Evolutionary conservation across 2,888 invertebrate genomes (phyloP), one percentile per base, ranked within the genome.

Genomic region (Neoscelio sp.): DNA sequence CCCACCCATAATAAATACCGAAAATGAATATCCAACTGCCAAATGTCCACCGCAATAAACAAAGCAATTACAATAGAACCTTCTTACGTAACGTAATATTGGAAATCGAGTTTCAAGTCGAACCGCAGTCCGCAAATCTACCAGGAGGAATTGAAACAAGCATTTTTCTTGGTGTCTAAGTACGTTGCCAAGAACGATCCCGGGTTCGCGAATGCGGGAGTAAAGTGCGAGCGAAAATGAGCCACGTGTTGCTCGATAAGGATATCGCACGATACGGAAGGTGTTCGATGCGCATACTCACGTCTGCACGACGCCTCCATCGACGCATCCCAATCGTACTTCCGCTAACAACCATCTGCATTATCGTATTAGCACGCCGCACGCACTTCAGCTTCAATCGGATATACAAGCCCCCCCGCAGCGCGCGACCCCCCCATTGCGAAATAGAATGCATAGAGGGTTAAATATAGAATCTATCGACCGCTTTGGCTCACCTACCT

Each of bases 401-500:
- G 67, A 65, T 46, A 38, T 33, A 17, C 12, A 48, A 58, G 65
- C 40, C 35, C 54, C 60, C 15, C 38, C 54, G 44, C 28, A 54
- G 52, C 28, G 52, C 28, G 68, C 71, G 62, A 58, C 52, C 33
- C 48, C 44, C 74, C 81, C 54, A 56, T 67, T 77, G 79, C 74
- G 71, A 80, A 82, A 81, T 80, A 81, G 64, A 85, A 84, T 85
- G 83, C 82, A 83, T 82, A 82, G 79, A 48, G 54, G 76, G 79
- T 83, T 85, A 84, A 85, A 85, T 84, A 85, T 85, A 85, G 83
- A 83, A 76, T 40, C 35, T 83, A 85, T 85, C 84, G 85, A 85
- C 78, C 85, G 81, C 30, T 70, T 68, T 44, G 79, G 65, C 80
- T 81, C 84, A 71, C 83, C 84, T 86, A 85, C 85, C 85, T 85